phyloP scores from a whole-genome alignment of 1,140 invertebrate genomes.

The Drosophila oshimai region DNA sequence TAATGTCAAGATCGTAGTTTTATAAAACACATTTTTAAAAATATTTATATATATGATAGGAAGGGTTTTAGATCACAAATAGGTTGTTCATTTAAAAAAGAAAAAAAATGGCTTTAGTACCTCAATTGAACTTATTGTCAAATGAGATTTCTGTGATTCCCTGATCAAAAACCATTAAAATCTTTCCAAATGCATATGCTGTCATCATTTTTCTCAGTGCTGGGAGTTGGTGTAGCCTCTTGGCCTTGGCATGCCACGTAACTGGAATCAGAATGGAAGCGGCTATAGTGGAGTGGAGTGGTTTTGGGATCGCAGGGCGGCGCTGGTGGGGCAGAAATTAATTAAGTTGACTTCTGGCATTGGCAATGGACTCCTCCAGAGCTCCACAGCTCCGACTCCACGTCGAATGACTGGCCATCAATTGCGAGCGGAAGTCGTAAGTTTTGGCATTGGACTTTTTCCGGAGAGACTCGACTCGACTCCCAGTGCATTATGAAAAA shows the following conservation, averaged over 20 bases:
- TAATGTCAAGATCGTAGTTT: too few relatives aligned
- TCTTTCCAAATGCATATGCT: too few relatives aligned
- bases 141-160: too few relatives aligned
- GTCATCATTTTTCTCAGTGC: neutral
- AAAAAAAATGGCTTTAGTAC: too few relatives aligned
- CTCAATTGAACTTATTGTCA: too few relatives aligned
- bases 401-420: constrained; percentile 25
- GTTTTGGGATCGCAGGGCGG: neutral
- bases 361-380: constrained; percentile 48
- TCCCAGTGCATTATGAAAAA: constrained; percentile 66
- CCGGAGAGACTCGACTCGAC: too few relatives aligned
- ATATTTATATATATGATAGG: too few relatives aligned
- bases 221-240: neutral
- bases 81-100: too few relatives aligned
- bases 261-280: constrained; percentile 53
- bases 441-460: constrained; percentile 72
- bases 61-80: too few relatives aligned
- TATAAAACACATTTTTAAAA: too few relatives aligned
- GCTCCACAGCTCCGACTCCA: neutral
- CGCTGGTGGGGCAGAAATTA: constrained; percentile 69
- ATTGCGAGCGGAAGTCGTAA: constrained; percentile 73
- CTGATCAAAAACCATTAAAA: too few relatives aligned
- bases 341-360: constrained; percentile 81
- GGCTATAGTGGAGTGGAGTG: constrained; percentile 12
- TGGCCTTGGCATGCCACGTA: constrained; percentile 48